phyloP scores from a whole-genome alignment of 2,797 vertebrate species.

The Artibeus lituratus region DNA sequence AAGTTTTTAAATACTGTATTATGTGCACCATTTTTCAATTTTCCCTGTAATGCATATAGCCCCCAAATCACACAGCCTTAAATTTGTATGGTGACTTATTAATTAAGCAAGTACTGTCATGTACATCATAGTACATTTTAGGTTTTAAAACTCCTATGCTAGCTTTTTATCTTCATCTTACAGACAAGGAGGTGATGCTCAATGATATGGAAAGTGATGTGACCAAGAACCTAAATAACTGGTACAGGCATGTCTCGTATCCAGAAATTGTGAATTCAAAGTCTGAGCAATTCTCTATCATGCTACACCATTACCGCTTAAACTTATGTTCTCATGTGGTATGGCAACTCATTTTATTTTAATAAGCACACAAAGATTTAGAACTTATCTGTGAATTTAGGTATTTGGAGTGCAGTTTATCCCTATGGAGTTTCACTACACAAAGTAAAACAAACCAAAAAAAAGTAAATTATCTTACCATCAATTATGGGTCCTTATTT shows the following conservation, averaged over 20 bases:
- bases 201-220: neutral
- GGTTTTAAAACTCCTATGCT: neutral
- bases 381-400: neutral
- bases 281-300: neutral
- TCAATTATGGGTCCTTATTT: neutral
- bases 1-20: neutral
- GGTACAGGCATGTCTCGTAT: neutral
- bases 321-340: neutral
- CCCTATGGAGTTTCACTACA: neutral
- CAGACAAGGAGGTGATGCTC: neutral
- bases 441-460: neutral
- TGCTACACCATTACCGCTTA: neutral
- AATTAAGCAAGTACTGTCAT: neutral
- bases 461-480: neutral
- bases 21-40: neutral
- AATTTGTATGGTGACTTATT: neutral
- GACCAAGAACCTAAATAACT: neutral
- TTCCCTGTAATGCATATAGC: neutral
- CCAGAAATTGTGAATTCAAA: neutral
- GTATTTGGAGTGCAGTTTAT: neutral
- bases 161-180: neutral
- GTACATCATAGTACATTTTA: neutral
- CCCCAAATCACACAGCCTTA: neutral
- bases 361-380: neutral
- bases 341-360: neutral